Evolutionary conservation across 2,113 vertebrate genomes (phyloP).

Genomic region (Myanophis thanlyinensis): DNA sequence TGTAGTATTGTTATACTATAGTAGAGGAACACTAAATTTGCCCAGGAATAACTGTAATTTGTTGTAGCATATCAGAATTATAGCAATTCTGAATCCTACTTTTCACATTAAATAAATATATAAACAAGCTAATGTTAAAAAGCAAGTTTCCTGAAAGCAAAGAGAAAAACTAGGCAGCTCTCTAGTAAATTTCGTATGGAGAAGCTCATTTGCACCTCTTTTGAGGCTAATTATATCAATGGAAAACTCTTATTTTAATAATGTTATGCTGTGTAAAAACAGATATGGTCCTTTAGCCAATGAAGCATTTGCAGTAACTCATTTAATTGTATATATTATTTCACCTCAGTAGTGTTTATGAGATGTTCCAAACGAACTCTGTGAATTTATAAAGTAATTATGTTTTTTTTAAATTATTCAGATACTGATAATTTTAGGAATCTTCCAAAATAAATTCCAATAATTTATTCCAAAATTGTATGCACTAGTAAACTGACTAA

Average conservation of each 20-base stretch:
- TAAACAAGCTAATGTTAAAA: neutral
- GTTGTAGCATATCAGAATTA: neutral
- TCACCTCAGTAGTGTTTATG: neutral
- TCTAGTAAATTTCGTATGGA: neutral
- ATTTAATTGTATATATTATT: conserved; percentile 2
- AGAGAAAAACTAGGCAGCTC: neutral
- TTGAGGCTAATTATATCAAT: neutral
- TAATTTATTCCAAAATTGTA: conserved; percentile 5
- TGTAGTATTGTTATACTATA: neutral
- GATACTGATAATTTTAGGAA: neutral
- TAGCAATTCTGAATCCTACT: neutral
- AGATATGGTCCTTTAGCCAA: neutral
- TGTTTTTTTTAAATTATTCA: neutral
- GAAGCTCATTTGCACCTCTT: neutral
- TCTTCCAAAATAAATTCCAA: conserved; percentile 1
- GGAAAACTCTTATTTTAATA: neutral
- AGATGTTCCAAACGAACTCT: neutral
- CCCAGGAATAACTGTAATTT: neutral
- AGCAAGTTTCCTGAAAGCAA: neutral
- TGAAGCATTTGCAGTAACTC: neutral
- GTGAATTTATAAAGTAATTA: neutral
- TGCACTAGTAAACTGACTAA: conserved; percentile 14
- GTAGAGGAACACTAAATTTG: neutral
- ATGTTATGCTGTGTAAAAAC: neutral
- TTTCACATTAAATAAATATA: neutral